phyloP scores from a whole-genome alignment of 2,888 invertebrate species.

The Oligia fasciuncula region DNA sequence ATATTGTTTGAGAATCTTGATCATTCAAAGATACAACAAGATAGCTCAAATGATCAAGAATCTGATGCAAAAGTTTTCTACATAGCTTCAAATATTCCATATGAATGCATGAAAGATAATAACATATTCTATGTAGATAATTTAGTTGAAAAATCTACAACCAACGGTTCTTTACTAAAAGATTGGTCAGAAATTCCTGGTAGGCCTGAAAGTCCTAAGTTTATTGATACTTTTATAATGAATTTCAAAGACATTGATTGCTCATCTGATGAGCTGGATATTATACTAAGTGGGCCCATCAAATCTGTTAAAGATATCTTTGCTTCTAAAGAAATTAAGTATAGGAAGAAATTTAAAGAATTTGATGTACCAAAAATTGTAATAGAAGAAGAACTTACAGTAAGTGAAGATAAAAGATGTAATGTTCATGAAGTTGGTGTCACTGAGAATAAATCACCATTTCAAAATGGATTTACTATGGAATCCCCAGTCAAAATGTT shows the following conservation, averaged over 20 bases:
- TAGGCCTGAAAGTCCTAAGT: constrained; percentile 89
- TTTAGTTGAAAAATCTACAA: constrained; percentile 82
- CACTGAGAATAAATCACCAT: constrained; percentile 12
- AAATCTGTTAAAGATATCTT: constrained; percentile 74
- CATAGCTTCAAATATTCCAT: constrained; percentile 76
- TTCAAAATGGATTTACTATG: background rate
- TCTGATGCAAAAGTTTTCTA: constrained; percentile 68
- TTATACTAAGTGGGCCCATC: constrained; percentile 80
- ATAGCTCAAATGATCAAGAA: constrained; percentile 40
- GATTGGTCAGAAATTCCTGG: constrained; percentile 92
- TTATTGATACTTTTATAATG: constrained; percentile 64
- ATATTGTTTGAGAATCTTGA: constrained; percentile 75
- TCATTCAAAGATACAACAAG: constrained; percentile 32
- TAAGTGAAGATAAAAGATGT: background rate
- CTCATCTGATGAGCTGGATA: constrained; percentile 81
- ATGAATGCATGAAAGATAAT: constrained; percentile 74
- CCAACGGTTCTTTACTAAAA: constrained; percentile 88
- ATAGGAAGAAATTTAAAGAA: constrained; percentile 8
- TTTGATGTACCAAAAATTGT: constrained; percentile 19
- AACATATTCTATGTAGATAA: constrained; percentile 85
- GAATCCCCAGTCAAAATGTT: constrained; percentile 16
- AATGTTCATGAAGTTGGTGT: background rate
- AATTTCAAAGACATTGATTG: constrained; percentile 79
- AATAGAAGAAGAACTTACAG: constrained; percentile 8
- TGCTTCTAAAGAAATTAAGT: constrained; percentile 47